Evolutionary conservation across 2,797 vertebrate species (phyloP).

Genomic region (Phataginus tricuspis): DNA sequence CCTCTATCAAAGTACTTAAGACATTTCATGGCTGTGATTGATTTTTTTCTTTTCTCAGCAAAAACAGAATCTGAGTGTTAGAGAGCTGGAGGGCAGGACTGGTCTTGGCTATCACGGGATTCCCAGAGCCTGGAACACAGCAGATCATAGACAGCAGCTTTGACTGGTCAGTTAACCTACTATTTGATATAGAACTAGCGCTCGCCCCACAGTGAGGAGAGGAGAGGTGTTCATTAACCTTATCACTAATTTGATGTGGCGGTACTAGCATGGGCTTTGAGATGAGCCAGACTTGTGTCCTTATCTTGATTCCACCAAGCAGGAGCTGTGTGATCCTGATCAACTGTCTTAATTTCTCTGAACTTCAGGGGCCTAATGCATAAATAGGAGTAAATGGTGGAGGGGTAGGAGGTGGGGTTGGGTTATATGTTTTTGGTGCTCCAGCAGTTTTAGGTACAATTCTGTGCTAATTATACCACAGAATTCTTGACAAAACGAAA

Average conservation of each 20-base stretch:
- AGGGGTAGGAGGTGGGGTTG: not conserved
- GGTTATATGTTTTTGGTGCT: not conserved
- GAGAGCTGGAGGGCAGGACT: not conserved
- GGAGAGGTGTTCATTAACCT: not conserved
- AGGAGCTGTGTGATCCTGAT: not conserved
- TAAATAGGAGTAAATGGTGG: not conserved
- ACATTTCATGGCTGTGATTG: not conserved
- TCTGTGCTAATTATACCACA: not conserved
- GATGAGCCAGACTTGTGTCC: not conserved
- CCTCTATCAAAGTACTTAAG: not conserved
- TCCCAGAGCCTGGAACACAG: too few relatives aligned
- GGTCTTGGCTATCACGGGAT: not conserved
- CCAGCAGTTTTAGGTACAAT: not conserved
- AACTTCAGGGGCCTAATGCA: too few relatives aligned
- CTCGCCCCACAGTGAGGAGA: accelerated
- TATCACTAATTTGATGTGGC: too few relatives aligned
- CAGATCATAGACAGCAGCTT: not conserved
- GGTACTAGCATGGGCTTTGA: not conserved
- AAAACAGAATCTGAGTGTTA: not conserved
- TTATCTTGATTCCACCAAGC: not conserved
- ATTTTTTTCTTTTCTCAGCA: not conserved
- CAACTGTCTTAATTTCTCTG: too few relatives aligned
- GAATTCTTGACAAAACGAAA: not conserved
- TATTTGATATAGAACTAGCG: not conserved
- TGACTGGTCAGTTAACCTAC: not conserved